These are phyloP conservation scores for Tachysurus fulvidraco DNA, from an alignment of 2,113 vertebrate species.

Conservation along the genomic window DNA sequence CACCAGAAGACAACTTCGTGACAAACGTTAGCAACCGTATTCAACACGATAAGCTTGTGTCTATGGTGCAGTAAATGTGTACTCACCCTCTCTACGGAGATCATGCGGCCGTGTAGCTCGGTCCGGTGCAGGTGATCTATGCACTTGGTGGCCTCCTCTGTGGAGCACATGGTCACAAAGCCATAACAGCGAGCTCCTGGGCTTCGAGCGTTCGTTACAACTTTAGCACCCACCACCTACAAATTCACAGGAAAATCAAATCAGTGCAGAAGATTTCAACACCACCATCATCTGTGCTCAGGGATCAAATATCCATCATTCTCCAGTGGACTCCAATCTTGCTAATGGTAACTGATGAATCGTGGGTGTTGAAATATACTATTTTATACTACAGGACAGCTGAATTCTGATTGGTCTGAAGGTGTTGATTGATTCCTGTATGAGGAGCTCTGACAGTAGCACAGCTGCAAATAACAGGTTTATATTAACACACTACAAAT, in stretches of 20 bases:
- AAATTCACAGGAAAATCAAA: neutral
- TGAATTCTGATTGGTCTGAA: neutral
- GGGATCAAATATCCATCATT: neutral
- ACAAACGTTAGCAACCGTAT: fast-evolving
- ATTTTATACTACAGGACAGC: neutral
- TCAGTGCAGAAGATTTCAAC: neutral
- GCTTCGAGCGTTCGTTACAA: constrained; percentile 95
- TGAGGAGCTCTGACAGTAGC: neutral
- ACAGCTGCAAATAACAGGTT: neutral
- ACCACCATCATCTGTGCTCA: neutral
- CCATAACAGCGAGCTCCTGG: constrained; percentile 95
- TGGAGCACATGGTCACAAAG: constrained; percentile 93
- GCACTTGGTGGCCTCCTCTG: constrained; percentile 91
- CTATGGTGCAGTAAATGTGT: neutral
- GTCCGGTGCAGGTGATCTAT: constrained; percentile 93
- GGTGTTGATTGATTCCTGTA: neutral
- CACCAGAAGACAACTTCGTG: neutral
- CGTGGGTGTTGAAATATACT: neutral
- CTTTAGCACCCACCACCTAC: constrained; percentile 94
- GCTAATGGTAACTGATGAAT: neutral
- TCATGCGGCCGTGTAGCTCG: constrained; percentile 94
- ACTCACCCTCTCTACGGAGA: constrained; percentile 92
- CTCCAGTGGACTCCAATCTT: neutral
- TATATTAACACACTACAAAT: neutral
- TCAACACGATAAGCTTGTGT: neutral